Evolutionary conservation across 92 coral and sea anemone genomes (phyloP).

Genomic region (Chrysogorgia sp.): DNA sequence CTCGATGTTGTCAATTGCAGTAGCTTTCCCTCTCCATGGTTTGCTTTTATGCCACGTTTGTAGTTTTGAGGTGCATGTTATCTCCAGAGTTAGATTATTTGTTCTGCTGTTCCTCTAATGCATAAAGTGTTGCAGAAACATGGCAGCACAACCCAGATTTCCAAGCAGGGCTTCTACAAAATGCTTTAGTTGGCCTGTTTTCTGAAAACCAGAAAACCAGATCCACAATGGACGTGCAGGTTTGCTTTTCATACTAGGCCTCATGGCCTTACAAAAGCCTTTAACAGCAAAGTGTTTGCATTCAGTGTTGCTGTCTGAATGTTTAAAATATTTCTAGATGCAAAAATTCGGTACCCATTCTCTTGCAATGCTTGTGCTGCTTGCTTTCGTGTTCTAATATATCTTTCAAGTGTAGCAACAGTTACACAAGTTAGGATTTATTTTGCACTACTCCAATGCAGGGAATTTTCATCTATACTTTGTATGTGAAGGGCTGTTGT

Average conservation of each 20-base stretch:
- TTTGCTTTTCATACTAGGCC: slow-evolving; percentile 28
- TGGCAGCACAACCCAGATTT: slow-evolving; percentile 30
- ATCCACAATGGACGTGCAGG: slow-evolving; percentile 28
- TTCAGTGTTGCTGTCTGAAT: slow-evolving; percentile 23
- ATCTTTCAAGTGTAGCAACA: not conserved
- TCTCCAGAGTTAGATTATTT: not conserved
- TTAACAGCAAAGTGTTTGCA: not conserved
- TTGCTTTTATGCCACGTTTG: slow-evolving; percentile 30
- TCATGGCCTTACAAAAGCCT: slow-evolving; percentile 38
- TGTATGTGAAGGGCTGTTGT: slow-evolving; percentile 15
- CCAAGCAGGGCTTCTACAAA: slow-evolving; percentile 40
- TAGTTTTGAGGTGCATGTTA: slow-evolving; percentile 8
- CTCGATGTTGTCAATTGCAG: not conserved
- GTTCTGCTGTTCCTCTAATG: slow-evolving; percentile 30
- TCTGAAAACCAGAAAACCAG: not conserved
- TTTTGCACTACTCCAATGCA: not conserved
- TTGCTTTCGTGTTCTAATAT: slow-evolving; percentile 14
- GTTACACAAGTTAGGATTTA: slow-evolving; percentile 12
- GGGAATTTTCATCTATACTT: not conserved
- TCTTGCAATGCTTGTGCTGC: slow-evolving; percentile 44
- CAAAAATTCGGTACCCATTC: slow-evolving; percentile 37
- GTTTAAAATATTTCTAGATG: not conserved
- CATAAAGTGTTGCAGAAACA: slow-evolving; percentile 25
- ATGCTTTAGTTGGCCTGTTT: slow-evolving; percentile 27
- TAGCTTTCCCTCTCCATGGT: slow-evolving; percentile 1